Evolutionary conservation across 2,888 invertebrate genomes (phyloP), one percentile per base, ranked within the genome.

Genomic region (Megaustenia siamemsis): DNA sequence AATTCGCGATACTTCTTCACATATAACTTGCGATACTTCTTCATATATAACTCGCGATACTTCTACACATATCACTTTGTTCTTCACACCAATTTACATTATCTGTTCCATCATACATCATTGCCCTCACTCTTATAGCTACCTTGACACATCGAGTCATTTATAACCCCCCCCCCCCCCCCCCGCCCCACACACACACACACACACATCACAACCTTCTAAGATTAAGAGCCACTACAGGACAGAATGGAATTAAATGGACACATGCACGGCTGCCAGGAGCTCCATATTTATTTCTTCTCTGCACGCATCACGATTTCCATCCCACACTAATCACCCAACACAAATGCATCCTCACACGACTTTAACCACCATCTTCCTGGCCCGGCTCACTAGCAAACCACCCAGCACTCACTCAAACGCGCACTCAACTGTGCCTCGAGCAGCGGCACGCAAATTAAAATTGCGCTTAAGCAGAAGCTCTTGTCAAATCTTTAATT

Each of bases 341-440:
- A 73, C 45, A 69, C 24, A 69, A 38, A 69, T 38, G 66, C 35
- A 32, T n/a, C 69, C 40, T 69, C 69, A 24, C 69, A 43, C 69
- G 5, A n/a, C 24, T 28, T 28, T 1, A 43, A 8, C 28, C n/a
- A 38, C 1, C 71, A 12, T 3, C 43, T 43, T 5, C 66, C 45
- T 71, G 1, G 0, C 32, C 10, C 32, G 2, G 18, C 24, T 3
- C 73, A 12, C 32, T 18, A 73, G 21, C 45, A 49, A 2, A 24
- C 71, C 40, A 69, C 40, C 40, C 28, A 21, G 32, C n/a, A 68
- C 68, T 35, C 69, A 69, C 38, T 40, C 12, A 1, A 43, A n/a
- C 15, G 71, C n/a, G n/a, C 68, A 4, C 10, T 38, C 43, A 43
- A 8, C 43, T 71, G 32, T 49, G 32, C 49, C 49, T 28, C 45